Evolutionary conservation across 2,113 vertebrate genomes (phyloP).

Genomic region (Oxygymnocypris stewartii): DNA sequence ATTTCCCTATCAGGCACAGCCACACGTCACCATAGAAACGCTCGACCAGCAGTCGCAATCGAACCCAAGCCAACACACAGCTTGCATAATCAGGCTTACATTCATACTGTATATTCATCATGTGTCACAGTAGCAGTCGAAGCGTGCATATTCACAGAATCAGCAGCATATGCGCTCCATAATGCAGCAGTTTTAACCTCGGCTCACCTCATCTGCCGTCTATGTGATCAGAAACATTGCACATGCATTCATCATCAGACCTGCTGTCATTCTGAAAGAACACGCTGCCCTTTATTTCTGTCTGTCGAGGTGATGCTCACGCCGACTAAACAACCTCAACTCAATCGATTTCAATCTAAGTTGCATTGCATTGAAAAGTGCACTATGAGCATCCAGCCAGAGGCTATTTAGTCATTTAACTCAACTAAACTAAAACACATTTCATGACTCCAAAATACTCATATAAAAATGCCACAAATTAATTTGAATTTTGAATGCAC

Average conservation of each 20-base stretch:
- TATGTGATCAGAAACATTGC: conserved; percentile 2
- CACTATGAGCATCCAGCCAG: background rate
- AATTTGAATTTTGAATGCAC: background rate
- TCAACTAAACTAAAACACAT: background rate
- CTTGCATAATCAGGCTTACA: background rate
- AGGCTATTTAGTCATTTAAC: background rate
- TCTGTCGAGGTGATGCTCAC: background rate
- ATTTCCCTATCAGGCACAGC: background rate
- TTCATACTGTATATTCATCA: conserved; percentile 19
- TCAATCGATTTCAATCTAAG: background rate
- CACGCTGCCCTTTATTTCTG: background rate
- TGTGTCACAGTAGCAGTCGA: background rate
- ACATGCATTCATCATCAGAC: background rate
- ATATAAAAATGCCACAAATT: background rate
- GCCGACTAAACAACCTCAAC: background rate
- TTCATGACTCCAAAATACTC: background rate
- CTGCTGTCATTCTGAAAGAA: background rate
- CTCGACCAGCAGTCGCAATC: background rate
- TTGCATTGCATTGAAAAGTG: background rate
- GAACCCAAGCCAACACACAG: background rate
- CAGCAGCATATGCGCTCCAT: background rate
- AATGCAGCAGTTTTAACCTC: conserved; percentile 15
- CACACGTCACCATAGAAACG: conserved; percentile 27
- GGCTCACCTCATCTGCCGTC: background rate
- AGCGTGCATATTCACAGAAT: background rate